Conservation (phyloP, 30 jellyfish, hydroid and myxozoan genomes). For the Catostylus mosaicus region DNA sequence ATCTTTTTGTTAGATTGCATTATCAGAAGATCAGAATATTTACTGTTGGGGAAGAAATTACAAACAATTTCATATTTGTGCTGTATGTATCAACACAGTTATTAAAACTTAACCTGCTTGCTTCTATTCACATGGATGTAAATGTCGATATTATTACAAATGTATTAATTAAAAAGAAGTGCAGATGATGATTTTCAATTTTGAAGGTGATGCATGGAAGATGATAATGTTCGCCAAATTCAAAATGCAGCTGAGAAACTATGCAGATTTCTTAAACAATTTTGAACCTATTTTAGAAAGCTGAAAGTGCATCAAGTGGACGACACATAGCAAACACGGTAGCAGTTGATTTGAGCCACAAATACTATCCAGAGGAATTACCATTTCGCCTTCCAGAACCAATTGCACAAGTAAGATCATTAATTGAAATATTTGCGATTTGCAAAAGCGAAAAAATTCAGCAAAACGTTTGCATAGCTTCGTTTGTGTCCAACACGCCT, state of each 20-base stretch:
- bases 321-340: slow-evolving; percentile 88
- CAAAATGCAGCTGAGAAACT: too few species aligned
- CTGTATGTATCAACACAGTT: slow-evolving; percentile 68
- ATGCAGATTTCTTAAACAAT: neutral
- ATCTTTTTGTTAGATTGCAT: slow-evolving; percentile 63
- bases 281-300: slow-evolving; percentile 65
- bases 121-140: too few species aligned
- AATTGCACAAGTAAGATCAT: slow-evolving; percentile 75
- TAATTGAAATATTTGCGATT: too few species aligned
- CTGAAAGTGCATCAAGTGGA: slow-evolving; percentile 88
- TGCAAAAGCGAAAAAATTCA: too few species aligned
- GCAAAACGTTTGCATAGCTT: too few species aligned
- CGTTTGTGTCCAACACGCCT: too few species aligned
- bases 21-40: slow-evolving; percentile 88
- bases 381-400: slow-evolving; percentile 89
- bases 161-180: neutral
- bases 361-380: slow-evolving; percentile 79
- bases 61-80: slow-evolving; percentile 93
- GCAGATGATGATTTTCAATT: too few species aligned
- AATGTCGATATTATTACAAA: too few species aligned
- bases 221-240: too few species aligned
- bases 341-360: slow-evolving; percentile 85
- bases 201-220: too few species aligned
- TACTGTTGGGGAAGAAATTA: slow-evolving; percentile 92
- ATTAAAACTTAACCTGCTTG: too few species aligned